Evolutionary conservation across 2,888 invertebrate species (phyloP).

Genomic region (Rhorus exstirpatorius): DNA sequence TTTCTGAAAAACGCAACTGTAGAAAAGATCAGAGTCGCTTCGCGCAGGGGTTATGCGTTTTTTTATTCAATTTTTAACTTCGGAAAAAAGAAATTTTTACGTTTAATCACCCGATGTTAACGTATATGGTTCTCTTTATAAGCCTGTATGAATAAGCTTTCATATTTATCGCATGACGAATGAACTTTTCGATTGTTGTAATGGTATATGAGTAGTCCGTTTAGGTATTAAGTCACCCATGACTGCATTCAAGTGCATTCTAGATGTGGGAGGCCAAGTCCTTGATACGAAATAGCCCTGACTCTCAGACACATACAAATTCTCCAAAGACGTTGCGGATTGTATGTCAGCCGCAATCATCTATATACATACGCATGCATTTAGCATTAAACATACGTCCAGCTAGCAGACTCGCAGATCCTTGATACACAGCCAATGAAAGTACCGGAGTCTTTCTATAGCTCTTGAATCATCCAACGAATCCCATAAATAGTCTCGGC

Average conservation of each 20-base stretch:
- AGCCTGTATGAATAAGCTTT: background rate
- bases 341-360: constrained; percentile 12
- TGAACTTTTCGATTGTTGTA: background rate
- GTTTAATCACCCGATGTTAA: too few species aligned
- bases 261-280: constrained; percentile 30
- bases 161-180: background rate
- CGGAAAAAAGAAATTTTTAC: too few species aligned
- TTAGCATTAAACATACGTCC: constrained; percentile 13
- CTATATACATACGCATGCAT: background rate
- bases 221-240: constrained; percentile 28
- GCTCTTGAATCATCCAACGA: constrained; percentile 57
- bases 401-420: constrained; percentile 13
- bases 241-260: constrained; percentile 26
- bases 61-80: too few species aligned
- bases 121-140: too few species aligned
- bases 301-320: constrained; percentile 44
- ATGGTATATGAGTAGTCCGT: constrained; percentile 1
- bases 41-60: too few species aligned
- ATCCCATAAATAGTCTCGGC: constrained; percentile 56
- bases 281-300: constrained; percentile 42
- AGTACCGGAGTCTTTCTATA: constrained; percentile 1
- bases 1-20: too few species aligned
- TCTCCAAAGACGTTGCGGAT: constrained; percentile 16
- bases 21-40: too few species aligned
- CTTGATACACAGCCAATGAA: constrained; percentile 31